Conservation (phyloP, 2,888 invertebrate genomes). For the Sinotaia quadrata region DNA sequence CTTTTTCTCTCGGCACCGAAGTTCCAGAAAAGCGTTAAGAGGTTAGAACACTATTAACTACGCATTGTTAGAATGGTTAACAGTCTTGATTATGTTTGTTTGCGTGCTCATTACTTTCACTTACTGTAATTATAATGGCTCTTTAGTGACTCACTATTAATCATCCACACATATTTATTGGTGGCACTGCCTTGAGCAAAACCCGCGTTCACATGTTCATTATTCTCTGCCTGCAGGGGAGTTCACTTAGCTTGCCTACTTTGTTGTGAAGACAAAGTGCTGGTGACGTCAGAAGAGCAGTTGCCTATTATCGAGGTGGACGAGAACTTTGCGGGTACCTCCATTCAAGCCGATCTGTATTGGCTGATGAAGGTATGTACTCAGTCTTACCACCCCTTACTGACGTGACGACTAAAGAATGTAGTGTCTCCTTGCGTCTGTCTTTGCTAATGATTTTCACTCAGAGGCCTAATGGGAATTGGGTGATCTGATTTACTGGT, state of each 20-base stretch:
- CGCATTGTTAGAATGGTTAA: not conserved
- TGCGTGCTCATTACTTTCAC: not conserved
- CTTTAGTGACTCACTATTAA: too few species aligned
- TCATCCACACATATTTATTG: too few species aligned
- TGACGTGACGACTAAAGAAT: too few species aligned
- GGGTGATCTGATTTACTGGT: too few species aligned
- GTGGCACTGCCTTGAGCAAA: too few species aligned
- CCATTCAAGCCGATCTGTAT: constrained; percentile 91
- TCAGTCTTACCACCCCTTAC: not conserved
- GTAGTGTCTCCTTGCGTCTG: too few species aligned
- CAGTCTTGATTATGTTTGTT: not conserved
- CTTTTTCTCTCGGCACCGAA: constrained; percentile 96
- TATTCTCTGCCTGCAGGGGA: constrained; percentile 87
- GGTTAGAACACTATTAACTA: constrained; percentile 74
- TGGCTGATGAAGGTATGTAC: constrained; percentile 93
- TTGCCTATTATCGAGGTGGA: constrained; percentile 97
- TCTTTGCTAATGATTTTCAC: too few species aligned
- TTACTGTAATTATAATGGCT: not conserved
- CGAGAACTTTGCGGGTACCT: constrained; percentile 89
- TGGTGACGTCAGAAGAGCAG: constrained; percentile 97
- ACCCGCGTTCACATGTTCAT: too few species aligned
- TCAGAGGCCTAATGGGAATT: too few species aligned
- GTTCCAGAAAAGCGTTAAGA: constrained; percentile 92
- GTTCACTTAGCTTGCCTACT: constrained; percentile 93
- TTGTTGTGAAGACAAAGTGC: constrained; percentile 94